These are phyloP conservation scores for Molorchus minor DNA, from an alignment of 2,888 invertebrate species.

Conservation along the genomic window DNA sequence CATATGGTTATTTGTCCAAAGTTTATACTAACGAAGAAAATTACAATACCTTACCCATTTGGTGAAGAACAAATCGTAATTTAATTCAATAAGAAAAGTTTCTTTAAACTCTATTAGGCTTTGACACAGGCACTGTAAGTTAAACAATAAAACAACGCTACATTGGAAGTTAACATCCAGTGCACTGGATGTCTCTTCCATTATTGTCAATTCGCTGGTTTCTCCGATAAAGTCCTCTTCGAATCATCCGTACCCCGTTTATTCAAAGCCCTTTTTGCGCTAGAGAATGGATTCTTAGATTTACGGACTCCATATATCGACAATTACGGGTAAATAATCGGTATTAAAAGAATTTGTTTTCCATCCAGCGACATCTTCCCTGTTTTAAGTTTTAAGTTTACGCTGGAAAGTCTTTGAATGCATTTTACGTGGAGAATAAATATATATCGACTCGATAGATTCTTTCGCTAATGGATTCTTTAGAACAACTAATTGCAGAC, in stretches of 20 bases:
- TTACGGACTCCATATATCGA: conserved; percentile 18
- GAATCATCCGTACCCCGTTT: neutral
- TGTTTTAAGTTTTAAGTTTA: neutral
- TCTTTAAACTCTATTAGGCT: neutral
- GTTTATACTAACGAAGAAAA: no score
- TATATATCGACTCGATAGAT: neutral
- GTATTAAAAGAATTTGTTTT: conserved; percentile 4
- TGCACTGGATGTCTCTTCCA: conserved; percentile 25
- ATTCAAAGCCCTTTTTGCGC: conserved; percentile 2
- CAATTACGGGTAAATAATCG: conserved; percentile 22
- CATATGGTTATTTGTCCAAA: no score
- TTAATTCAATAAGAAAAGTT: neutral
- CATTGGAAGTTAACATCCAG: conserved; percentile 9
- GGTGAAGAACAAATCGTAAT: neutral
- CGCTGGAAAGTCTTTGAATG: conserved; percentile 3
- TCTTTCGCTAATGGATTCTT: neutral
- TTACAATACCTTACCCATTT: neutral
- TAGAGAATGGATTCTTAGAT: conserved; percentile 13
- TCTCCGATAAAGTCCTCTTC: conserved; percentile 27
- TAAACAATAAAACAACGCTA: conserved; percentile 16
- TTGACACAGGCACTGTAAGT: conserved; percentile 1
- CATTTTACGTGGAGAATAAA: conserved; percentile 1
- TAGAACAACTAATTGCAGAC: neutral
- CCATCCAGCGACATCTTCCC: neutral
- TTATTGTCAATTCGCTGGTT: conserved; percentile 32